These are phyloP conservation scores for Calephelis virginiensis DNA, from an alignment of 1,140 invertebrate genomes.

Conservation along the genomic window DNA sequence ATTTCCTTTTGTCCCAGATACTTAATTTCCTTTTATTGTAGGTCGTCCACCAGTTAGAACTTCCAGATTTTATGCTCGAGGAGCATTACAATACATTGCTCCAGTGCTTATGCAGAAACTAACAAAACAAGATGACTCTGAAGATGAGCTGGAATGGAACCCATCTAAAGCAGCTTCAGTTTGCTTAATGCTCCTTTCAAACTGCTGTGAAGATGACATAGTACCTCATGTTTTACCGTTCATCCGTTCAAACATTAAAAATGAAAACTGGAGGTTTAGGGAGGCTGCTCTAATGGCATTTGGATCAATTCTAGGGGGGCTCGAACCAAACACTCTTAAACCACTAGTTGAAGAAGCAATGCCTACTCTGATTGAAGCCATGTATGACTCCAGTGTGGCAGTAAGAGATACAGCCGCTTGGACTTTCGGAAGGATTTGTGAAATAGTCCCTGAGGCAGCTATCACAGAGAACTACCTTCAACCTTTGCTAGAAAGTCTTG, in stretches of 20 bases:
- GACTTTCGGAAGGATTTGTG: constrained; percentile 98
- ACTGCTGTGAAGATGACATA: constrained; percentile 98
- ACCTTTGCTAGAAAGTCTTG: constrained; percentile 92
- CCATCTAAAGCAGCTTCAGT: constrained; percentile 99
- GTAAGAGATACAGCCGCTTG: constrained; percentile 98
- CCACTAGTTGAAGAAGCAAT: constrained; percentile 97
- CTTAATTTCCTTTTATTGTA: constrained; percentile 28
- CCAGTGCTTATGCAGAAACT: constrained; percentile 96
- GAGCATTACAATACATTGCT: constrained; percentile 96
- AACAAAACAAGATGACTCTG: constrained; percentile 95
- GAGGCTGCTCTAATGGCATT: constrained; percentile 99
- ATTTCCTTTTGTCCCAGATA: constrained; percentile 17
- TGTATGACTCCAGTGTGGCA: constrained; percentile 95
- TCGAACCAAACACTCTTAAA: constrained; percentile 92
- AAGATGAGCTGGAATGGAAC: constrained; percentile 99
- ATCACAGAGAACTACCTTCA: constrained; percentile 93
- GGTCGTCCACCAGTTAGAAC: constrained; percentile 94
- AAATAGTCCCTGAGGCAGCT: constrained; percentile 97
- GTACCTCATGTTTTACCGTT: constrained; percentile 98
- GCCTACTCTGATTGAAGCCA: constrained; percentile 94
- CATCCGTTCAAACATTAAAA: constrained; percentile 96
- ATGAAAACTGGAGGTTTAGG: constrained; percentile 94
- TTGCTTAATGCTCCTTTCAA: constrained; percentile 98
- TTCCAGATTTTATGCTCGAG: constrained; percentile 96
- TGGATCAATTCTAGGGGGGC: constrained; percentile 96